Evolutionary conservation across 2,797 vertebrate genomes (phyloP).

Genomic region (Pangasius macronema): DNA sequence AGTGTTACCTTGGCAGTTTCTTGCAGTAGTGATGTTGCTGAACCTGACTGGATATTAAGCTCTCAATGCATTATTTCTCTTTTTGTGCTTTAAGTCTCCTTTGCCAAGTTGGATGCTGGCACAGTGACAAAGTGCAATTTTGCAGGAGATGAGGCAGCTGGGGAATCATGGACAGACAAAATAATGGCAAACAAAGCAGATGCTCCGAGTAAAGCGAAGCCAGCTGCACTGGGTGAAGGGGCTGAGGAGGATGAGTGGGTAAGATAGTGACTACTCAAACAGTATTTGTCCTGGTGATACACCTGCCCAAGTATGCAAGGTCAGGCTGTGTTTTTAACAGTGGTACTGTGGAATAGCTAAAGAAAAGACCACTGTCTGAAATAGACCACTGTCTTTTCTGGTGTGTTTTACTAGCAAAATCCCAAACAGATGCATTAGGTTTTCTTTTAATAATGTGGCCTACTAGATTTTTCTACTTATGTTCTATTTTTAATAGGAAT

Average conservation of each 20-base stretch:
- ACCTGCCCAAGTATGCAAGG: no score
- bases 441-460: not conserved
- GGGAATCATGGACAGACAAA: constrained; percentile 88
- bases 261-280: constrained; percentile 40
- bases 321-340: not conserved
- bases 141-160: constrained; percentile 79
- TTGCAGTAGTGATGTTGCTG: not conserved
- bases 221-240: constrained; percentile 72
- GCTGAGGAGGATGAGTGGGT: constrained; percentile 89
- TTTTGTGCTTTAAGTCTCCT: constrained; percentile 71
- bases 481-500: not conserved
- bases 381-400: not conserved
- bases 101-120: constrained; percentile 81
- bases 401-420: not conserved
- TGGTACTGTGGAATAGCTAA: not conserved
- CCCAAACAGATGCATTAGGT: not conserved
- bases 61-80: constrained; percentile 2
- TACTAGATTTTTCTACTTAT: not conserved
- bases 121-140: constrained; percentile 89
- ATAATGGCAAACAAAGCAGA: constrained; percentile 81
- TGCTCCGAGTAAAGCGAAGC: constrained; percentile 16
- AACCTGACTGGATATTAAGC: not conserved
- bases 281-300: not conserved
- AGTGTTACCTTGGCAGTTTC: constrained; percentile 55
- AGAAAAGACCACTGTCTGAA: not conserved